Evolutionary conservation across 2,113 vertebrate genomes (phyloP), one percentile per base, ranked within the genome.

Genomic region (Epinephelus moara): DNA sequence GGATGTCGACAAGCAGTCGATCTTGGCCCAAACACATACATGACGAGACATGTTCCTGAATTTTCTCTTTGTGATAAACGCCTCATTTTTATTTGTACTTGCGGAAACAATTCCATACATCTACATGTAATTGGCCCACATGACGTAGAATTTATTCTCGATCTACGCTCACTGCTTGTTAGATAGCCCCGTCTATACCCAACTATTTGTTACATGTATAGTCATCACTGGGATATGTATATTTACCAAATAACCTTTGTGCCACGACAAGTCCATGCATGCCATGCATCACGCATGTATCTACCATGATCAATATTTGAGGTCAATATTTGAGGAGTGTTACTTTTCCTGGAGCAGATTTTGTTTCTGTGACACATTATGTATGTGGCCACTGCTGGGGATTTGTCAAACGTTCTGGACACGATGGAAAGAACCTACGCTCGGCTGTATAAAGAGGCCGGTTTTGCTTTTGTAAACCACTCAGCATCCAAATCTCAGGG

Each of bases 401-500:
- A 63, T 56, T 27, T 27, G n/a, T 45, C 7, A 30, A 23, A 37
- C 19, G 50, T 12, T 21, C 33, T 33, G 15, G 40, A 59, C 17
- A 13, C 3, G 50, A 45, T 53, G 21, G 71, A 49, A 82, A 42
- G 4, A 40, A 50, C 21, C 10, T 25, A 50, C 37, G 62, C 53
- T 78, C 1, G 18, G 50, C 49, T 67, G 47, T 69, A 73, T 23
- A 63, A 69, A 82, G 73, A 67, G 37, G 78, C 63, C 37, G 33
- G 37, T 59, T 85, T 78, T 77, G 37, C 59, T 81, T 87, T 78
- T n/a, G 18, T 59, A 69, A 90, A 77, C 87, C 81, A 79, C 88
- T 91, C 85, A 49, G 89, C 88, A 82, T 90, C 77, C 69, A 66
- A 57, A 76, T 88, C 90, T 93, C 87, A 85, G 91, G 87, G 87